Evolutionary conservation across 1,140 invertebrate genomes (phyloP), one percentile per base, ranked within the genome.

Genomic region (Trachymyrmex cornetzi): DNA sequence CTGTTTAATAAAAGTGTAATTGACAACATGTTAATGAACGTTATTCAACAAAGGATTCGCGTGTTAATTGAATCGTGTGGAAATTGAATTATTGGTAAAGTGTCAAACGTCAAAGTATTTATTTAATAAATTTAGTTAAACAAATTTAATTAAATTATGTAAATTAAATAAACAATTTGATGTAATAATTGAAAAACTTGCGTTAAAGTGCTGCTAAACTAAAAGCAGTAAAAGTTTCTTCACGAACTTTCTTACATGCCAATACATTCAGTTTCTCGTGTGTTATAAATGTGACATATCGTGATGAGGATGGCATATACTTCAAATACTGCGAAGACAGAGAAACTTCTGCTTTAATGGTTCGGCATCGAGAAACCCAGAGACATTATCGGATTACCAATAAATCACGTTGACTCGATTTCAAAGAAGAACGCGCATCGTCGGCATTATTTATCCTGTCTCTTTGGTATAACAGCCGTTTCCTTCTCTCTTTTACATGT

Each of bases 351-450:
- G 24, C 67, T 84, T 63, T 84, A 84, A 75, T 75, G 7, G 55
- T 4, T 74, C 57, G 55, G 1, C 69, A 48, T 82, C 19, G 57
- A 22, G 55, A 34, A 44, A 44, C 1, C 55, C 44, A 27, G 27
- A 75, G 55, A 84, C 57, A 84, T 84, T 84, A 84, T 84, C 80
- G 80, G n/a, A 84, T 84, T 84, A 74, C 57, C 80, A 63, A 84
- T 84, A 84, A 84, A 84, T 84, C 80, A 84, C 69, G 80, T 11
- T 48, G 24, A 84, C 55, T 84, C 80, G 80, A 38, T 84, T 84
- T 84, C 74, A 85, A 79, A 84, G 71, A 59, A 66, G 71, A 61
- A 69, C 30, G 74, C 80, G 55, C 38, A 34, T 75, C 55, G 38
- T n/a, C 55, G 69, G 80, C 59, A 84, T 74, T 84, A 75, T 84